phyloP scores from a whole-genome alignment of 1,140 invertebrate genomes.

The Drosophila busckii region DNA sequence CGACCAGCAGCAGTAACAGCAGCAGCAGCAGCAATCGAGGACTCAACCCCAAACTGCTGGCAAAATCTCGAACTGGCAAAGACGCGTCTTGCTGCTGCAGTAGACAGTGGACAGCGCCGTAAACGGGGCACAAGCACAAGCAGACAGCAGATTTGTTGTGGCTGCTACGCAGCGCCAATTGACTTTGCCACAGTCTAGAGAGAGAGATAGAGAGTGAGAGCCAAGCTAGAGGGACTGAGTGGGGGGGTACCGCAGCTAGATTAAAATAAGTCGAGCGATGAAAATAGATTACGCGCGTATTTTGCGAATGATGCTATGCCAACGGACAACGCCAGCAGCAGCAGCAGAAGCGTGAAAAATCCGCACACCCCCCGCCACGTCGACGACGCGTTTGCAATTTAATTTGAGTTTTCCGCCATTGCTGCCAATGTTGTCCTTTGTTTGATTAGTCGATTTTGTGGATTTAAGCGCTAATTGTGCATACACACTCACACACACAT shows the following conservation, averaged over 20 bases:
- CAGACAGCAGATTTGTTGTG: conserved; percentile 20
- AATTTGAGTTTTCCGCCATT: conserved; percentile 42
- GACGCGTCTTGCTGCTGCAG: conserved; percentile 22
- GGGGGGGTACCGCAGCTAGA: conserved; percentile 34
- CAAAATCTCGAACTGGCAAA: neutral
- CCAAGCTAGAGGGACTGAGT: neutral
- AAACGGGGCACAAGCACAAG: conserved; percentile 9
- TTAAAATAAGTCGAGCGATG: conserved; percentile 63
- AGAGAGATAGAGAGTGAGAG: conserved; percentile 7
- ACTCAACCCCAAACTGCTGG: no score
- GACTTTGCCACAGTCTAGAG: conserved; percentile 10
- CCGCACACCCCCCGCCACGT: neutral
- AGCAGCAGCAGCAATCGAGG: no score
- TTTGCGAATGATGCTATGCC: conserved; percentile 44
- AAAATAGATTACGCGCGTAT: conserved; percentile 64
- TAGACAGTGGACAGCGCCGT: neutral
- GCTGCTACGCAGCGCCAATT: neutral
- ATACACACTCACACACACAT: conserved; percentile 18
- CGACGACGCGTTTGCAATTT: conserved; percentile 32
- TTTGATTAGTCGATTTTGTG: conserved; percentile 63
- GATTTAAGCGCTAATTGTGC: conserved; percentile 57
- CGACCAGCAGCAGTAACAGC: neutral
- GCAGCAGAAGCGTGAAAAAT: conserved; percentile 9
- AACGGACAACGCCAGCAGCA: conserved; percentile 7
- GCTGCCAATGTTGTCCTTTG: conserved; percentile 23